Conservation (phyloP, 2,113 vertebrate genomes). For the Neopipo cinnamomea region DNA sequence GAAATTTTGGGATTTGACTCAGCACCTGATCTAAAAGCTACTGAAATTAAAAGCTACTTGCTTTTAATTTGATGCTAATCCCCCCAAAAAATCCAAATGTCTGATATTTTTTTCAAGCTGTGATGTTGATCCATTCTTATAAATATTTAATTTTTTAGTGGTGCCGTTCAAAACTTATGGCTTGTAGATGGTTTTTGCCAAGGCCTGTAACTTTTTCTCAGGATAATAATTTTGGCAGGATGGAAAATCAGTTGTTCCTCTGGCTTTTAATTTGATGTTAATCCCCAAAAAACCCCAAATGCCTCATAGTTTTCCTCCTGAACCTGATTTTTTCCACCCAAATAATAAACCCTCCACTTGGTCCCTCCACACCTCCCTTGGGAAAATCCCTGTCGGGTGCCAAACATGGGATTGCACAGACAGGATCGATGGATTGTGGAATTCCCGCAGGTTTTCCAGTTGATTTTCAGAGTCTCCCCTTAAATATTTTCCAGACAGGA, state of each 20-base stretch:
- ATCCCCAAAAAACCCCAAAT: background rate
- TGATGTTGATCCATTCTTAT: too few species aligned
- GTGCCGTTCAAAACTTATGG: too few species aligned
- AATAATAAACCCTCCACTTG: background rate
- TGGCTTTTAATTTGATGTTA: too few species aligned
- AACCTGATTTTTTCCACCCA: background rate
- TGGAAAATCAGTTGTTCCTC: too few species aligned
- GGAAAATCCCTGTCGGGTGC: accelerated
- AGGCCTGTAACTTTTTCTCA: too few species aligned
- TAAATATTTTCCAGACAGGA: background rate
- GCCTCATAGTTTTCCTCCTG: background rate
- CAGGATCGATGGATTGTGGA: background rate
- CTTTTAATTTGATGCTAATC: background rate
- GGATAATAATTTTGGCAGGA: too few species aligned
- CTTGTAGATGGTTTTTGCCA: too few species aligned
- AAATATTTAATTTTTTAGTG: too few species aligned
- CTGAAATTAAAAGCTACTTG: background rate
- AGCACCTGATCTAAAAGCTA: background rate
- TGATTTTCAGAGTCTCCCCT: background rate
- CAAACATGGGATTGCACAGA: accelerated
- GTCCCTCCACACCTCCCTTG: background rate
- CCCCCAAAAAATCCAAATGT: background rate
- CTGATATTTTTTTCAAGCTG: background rate
- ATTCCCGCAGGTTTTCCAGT: background rate
- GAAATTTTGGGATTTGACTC: background rate